Conservation (phyloP, 2,888 invertebrate genomes). For the Rhagium mordax region DNA sequence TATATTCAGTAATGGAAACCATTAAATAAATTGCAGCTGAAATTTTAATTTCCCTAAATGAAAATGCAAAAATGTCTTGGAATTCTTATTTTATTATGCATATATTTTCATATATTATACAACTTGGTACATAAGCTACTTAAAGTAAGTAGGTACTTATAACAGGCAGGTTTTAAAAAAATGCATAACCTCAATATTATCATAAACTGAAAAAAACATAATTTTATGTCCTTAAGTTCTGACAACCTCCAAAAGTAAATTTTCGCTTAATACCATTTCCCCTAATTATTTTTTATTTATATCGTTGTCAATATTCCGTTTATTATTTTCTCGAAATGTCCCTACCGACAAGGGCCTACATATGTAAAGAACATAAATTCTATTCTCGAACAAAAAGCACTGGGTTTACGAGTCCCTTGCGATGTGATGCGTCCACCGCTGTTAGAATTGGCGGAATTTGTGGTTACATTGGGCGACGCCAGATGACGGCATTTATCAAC, state of each 20-base stretch:
- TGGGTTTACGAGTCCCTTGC: constrained; percentile 8
- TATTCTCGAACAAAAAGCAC: not conserved
- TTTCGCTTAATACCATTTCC: too few species aligned
- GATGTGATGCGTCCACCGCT: constrained; percentile 29
- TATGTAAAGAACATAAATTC: not conserved
- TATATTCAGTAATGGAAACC: constrained; percentile 18
- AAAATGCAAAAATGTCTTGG: constrained; percentile 27
- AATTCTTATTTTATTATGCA: constrained; percentile 45
- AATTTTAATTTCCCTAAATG: constrained; percentile 41
- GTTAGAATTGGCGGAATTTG: constrained; percentile 30
- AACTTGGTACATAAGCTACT: constrained; percentile 37
- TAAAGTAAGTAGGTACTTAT: not conserved
- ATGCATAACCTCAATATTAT: not conserved
- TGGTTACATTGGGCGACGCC: constrained; percentile 30
- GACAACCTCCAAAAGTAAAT: too few species aligned
- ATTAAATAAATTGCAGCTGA: constrained; percentile 41
- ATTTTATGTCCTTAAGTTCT: too few species aligned
- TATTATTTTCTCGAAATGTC: not conserved
- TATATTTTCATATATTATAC: constrained; percentile 45
- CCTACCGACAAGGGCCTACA: not conserved
- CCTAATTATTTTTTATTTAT: not conserved
- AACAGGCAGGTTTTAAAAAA: constrained; percentile 32
- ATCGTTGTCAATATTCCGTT: not conserved
- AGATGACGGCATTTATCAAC: constrained; percentile 37
- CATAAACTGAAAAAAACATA: not conserved